Evolutionary conservation across 1,140 invertebrate species (phyloP).

Genomic region (Acarapis woodi): DNA sequence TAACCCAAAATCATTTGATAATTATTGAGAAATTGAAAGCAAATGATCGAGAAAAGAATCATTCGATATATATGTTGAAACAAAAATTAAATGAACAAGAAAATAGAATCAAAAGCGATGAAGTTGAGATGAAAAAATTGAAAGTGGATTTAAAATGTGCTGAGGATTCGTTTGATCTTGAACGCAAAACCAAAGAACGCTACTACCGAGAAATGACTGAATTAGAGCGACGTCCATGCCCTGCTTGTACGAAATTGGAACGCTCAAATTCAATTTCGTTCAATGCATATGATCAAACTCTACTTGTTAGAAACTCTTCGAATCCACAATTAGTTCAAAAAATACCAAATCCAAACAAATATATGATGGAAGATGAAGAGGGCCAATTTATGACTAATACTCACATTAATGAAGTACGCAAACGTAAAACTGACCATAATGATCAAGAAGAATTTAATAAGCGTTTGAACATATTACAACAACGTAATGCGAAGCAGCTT

Average conservation of each 20-base stretch:
- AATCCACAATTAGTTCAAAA: too few relatives aligned
- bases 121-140: background rate
- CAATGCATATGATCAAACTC: too few relatives aligned
- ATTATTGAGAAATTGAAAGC: too few relatives aligned
- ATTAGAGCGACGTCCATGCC: background rate
- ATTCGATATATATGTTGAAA: too few relatives aligned
- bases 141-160: background rate
- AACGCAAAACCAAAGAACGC: background rate
- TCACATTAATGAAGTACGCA: background rate
- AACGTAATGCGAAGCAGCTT: background rate
- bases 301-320: too few relatives aligned
- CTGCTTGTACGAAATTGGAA: background rate
- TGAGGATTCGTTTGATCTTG: background rate
- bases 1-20: too few relatives aligned
- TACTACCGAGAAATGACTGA: background rate
- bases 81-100: background rate
- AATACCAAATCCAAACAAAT: background rate
- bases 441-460: background rate
- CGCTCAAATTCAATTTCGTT: background rate
- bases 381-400: background rate
- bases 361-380: background rate
- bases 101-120: background rate
- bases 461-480: background rate
- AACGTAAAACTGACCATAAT: background rate
- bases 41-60: too few relatives aligned